Evolutionary conservation across 2,797 vertebrate genomes (phyloP).

Genomic region (Argyrosomus regius): DNA sequence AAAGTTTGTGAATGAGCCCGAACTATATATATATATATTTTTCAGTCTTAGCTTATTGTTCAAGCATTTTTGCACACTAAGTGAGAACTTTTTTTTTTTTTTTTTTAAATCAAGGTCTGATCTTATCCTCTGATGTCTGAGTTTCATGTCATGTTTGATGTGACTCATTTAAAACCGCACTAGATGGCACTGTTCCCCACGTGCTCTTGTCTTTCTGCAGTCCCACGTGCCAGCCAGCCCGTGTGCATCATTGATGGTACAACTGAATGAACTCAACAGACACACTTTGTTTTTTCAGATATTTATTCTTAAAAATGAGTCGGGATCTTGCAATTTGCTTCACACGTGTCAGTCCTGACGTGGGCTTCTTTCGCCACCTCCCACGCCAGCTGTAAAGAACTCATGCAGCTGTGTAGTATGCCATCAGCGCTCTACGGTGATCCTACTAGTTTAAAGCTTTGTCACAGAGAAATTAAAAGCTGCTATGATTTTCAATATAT

Average conservation of each 20-base stretch:
- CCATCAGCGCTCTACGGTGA: conserved; percentile 83
- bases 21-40: too few species aligned
- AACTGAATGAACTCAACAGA: conserved; percentile 4
- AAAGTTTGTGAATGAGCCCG: too few species aligned
- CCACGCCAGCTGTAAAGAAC: conserved; percentile 87
- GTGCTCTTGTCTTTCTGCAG: not conserved
- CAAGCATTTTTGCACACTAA: not conserved
- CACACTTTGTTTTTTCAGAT: conserved; percentile 74
- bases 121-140: not conserved
- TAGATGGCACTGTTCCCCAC: conserved; percentile 67
- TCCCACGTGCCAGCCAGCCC: too few species aligned
- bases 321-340: conserved; percentile 87
- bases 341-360: conserved; percentile 76
- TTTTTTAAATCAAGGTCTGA: not conserved
- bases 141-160: not conserved
- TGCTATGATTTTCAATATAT: conserved; percentile 78
- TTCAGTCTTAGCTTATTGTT: not conserved
- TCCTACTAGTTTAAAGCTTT: conserved; percentile 91
- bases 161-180: conserved; percentile 30
- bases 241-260: not conserved
- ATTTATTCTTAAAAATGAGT: conserved; percentile 98
- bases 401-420: conserved; percentile 89
- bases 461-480: conserved; percentile 85
- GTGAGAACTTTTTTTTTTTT: not conserved
- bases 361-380: conserved; percentile 81